Evolutionary conservation across 2,797 vertebrate species (phyloP), one percentile per base, ranked within the genome.

Genomic region (Neomorphus geoffroyi): DNA sequence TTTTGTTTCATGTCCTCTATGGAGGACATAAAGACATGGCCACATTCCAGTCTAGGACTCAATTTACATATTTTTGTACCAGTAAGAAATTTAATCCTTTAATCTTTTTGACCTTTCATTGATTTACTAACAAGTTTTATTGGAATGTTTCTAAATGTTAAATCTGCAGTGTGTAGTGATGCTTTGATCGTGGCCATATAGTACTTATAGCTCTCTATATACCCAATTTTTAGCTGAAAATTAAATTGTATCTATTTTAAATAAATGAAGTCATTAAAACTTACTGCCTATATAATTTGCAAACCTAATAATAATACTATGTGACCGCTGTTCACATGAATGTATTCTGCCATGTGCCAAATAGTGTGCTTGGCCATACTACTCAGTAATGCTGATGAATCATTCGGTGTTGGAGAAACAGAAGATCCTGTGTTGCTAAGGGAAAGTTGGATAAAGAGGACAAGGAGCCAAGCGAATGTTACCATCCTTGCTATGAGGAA

Each of bases 171-270:
- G 69, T 61, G 12, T 33, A 58, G 80, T 9, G 27, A 26, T 92
- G 75, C 46, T 77, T 94, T 90, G 46, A 61, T 62, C 12, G 5
- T 33, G 26, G 33, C 45, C 32, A 7, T 74, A 6, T 30, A 58
- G 46, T 70, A 54, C 72, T 88, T 80, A 28, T 1, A 57, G 51
- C 66, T 86, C 65, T 81, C 73, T 13, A 2, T 60, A 27, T 64
- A 86, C 73, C 61, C 39, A 79, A 24, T 9, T 86, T 50, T 84
- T 93, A 87, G 33, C 13, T 53, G 88, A 46, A 85, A 83, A 83
- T 60, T 62, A 57, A 91, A 82, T 92, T 82, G 27, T 84, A 74
- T 89, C 30, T 74, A 15, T 92, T 90, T 90, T 54, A 83, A 62
- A 46, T 80, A 57, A 81, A 28, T 33, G 56, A 80, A 64, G 30